Evolutionary conservation across 2,888 invertebrate genomes (phyloP), one percentile per base, ranked within the genome.

Genomic region (Girardia tigrina): DNA sequence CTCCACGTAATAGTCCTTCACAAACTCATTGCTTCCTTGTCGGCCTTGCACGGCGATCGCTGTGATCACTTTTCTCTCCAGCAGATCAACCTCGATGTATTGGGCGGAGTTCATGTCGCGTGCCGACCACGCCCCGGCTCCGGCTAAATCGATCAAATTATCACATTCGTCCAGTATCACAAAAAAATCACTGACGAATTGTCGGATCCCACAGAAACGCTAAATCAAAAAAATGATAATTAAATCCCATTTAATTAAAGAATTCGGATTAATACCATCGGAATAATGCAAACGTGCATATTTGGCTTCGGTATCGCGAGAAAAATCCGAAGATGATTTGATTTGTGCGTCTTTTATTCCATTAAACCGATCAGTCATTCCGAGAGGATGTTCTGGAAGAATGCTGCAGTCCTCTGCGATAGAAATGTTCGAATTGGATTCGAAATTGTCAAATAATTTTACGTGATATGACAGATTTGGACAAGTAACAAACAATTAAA

Each of bases 1-100:
- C 84, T 91, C 91, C 75, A 94, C 87, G 86, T 90, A 89, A 84
- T 90, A 95, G 86, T 94, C 92, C 56, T 90, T 89, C 76, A 94
- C 91, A 84, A 87, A 94, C 85, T 93, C 91, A 79, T 88, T 88
- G 79, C 90, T 90, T 78, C 91, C 90, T 0, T 91, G 89, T 76
- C 94, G 88, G 80, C 94, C 94, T 83, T 90, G 89, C 70, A 92
- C 92, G 80, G 90, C 90, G 77, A 94, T 88, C 79, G 88, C 89
- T 75, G 90, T 89, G 80, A 94, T 87, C 85, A 90, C 89, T 83
- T 88, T 89, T 81, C 89, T 87, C 80, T 86, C 86, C 79, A 88
- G 88, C 84, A 95, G 87, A 85, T 92, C 90, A 82, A 92, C 86
- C 79, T 89, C 90, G 85, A 95, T 86, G 86, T 90, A 91, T 84